A percentile compares a stretch with the other conserved stretches of the same genome.
These are phyloP conservation scores for Eudemis profundana DNA, from an alignment of 2,888 invertebrate genomes.

Conservation along the genomic window DNA sequence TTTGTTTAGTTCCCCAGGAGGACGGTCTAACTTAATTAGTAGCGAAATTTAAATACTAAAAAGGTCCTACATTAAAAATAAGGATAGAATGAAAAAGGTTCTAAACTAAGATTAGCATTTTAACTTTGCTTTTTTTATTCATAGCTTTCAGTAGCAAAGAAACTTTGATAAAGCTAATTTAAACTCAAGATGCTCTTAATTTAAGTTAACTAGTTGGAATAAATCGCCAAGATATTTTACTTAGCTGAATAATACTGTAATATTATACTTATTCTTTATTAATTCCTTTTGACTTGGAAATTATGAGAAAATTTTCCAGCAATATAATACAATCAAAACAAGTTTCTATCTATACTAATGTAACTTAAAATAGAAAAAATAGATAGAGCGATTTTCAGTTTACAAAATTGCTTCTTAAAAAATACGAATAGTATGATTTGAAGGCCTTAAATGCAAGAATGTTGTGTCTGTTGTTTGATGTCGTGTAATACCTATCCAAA, in stretches of 20 bases:
- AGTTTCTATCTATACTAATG: no score
- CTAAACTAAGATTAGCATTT: slow-evolving; percentile 12
- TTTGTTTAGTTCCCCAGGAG: slow-evolving; percentile 13
- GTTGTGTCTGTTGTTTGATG: no score
- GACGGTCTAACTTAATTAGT: slow-evolving; percentile 26
- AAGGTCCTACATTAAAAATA: slow-evolving; percentile 4
- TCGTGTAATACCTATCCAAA: no score
- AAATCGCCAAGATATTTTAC: background rate
- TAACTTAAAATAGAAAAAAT: no score
- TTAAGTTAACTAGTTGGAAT: background rate
- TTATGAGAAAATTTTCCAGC: no score
- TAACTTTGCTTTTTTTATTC: slow-evolving; percentile 1
- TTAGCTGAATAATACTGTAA: background rate
- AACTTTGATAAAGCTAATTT: slow-evolving; percentile 3
- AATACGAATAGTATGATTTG: no score
- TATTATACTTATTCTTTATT: background rate
- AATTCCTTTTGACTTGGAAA: no score
- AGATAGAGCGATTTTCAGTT: no score
- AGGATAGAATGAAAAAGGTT: slow-evolving; percentile 1
- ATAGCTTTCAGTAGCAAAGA: background rate
- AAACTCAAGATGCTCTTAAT: slow-evolving; percentile 5
- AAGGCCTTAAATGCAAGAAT: no score
- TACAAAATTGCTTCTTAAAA: no score
- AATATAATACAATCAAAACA: no score
- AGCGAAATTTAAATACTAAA: slow-evolving; percentile 27